These are phyloP conservation scores for Manduca sexta DNA, from an alignment of 1,140 invertebrate species.

Conservation along the genomic window DNA sequence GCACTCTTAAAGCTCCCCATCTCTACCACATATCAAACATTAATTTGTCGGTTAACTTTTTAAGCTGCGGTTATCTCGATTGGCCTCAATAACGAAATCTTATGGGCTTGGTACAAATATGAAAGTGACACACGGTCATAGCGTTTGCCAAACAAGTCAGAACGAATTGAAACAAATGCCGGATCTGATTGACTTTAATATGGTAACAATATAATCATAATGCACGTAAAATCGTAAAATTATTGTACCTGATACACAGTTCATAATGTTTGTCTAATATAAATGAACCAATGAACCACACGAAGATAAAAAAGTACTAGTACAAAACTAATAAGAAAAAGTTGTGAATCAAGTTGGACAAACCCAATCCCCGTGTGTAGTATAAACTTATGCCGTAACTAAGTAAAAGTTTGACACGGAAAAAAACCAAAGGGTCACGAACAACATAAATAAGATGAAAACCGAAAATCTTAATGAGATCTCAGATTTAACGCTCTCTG, in stretches of 20 bases:
- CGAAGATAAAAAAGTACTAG: too few species aligned
- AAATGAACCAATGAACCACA: too few species aligned
- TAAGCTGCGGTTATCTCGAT: slow-evolving; percentile 32
- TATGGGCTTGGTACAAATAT: slow-evolving; percentile 5
- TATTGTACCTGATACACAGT: too few species aligned
- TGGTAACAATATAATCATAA: too few species aligned
- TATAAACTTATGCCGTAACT: slow-evolving; percentile 1
- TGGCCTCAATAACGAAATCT: slow-evolving; percentile 18
- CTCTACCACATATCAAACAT: slow-evolving; percentile 2
- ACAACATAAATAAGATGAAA: slow-evolving; percentile 5
- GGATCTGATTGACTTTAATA: too few species aligned
- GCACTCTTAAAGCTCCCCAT: slow-evolving; percentile 1
- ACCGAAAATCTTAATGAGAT: slow-evolving; percentile 19
- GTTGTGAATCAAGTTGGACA: too few species aligned
- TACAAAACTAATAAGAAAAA: too few species aligned
- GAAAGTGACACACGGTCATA: background rate
- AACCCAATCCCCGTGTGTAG: slow-evolving; percentile 2
- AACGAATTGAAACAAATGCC: too few species aligned
- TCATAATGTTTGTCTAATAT: too few species aligned
- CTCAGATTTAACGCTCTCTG: slow-evolving; percentile 8
- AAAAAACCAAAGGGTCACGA: slow-evolving; percentile 4
- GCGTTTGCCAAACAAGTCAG: background rate
- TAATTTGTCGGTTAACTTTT: slow-evolving; percentile 27
- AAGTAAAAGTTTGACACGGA: slow-evolving; percentile 4
- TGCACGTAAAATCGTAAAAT: too few species aligned